Conservation (phyloP, 2,888 invertebrate genomes). For the Megamerina dolium region DNA sequence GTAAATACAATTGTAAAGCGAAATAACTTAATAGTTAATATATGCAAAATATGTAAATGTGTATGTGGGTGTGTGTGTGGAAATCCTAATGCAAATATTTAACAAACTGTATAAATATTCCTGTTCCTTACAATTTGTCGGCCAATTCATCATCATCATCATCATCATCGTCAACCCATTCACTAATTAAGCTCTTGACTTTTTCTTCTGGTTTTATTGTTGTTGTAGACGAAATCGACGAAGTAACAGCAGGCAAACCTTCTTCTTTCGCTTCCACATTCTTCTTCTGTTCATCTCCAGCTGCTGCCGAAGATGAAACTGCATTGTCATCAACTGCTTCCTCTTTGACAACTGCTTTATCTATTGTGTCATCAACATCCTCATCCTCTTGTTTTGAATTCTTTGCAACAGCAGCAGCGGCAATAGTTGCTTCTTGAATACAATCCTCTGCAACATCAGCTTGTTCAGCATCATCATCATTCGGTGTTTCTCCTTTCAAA, state of each 20-base stretch:
- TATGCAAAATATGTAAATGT: no score
- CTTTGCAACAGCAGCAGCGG: conserved; percentile 7
- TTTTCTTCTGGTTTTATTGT: conserved; percentile 29
- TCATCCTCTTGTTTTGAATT: conserved; percentile 1
- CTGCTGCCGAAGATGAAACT: neutral
- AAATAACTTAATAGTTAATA: no score
- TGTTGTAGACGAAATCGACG: neutral
- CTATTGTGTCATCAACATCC: neutral
- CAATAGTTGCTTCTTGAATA: conserved; percentile 6
- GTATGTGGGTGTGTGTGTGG: no score
- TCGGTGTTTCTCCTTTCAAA: neutral
- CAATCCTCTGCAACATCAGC: neutral
- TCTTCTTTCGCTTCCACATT: neutral
- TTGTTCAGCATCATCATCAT: neutral
- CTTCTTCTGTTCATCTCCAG: neutral
- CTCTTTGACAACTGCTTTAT: neutral
- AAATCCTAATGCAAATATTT: no score
- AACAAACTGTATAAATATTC: no score
- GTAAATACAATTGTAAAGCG: no score
- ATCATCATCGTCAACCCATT: conserved; percentile 43
- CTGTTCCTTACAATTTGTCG: no score
- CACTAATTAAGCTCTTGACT: conserved; percentile 45
- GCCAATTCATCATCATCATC: conserved; percentile 8
- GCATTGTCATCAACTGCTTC: conserved; percentile 1
- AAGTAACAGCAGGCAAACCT: neutral